Base-by-base conservation (phyloP, 1,140 invertebrate species). In the Tribolium madens region DNA sequence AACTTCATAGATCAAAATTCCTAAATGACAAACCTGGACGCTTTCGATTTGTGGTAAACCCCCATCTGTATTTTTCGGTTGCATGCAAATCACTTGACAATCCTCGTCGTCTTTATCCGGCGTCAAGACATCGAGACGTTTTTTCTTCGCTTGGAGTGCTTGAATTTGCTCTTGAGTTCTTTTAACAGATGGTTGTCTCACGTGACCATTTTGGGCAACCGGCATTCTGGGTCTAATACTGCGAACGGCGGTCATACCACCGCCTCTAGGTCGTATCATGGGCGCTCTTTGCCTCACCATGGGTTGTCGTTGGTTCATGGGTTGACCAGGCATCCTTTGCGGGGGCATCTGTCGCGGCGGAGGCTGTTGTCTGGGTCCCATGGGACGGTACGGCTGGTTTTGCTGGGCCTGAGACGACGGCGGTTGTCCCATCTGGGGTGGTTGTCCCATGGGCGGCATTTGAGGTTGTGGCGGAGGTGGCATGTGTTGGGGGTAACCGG, bases 41-140 rank as follows among this genome's bases (percentile, higher is more conserved):
- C 91, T 93, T 64, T 92, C 89, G 73, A 94, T 94, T 80, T 93
- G 88, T 0, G 92, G 92, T 33, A 93, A 78, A 0, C 92, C 92
- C 6, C 81, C 81, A 52, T 83, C 82, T 4, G 93, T 92, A 47
- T 91, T 90, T 79, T 93, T 89, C 70, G 92, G 92, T 79, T 93
- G 92, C 85, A 93, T 90, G 2, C 91, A 91, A 83, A 93, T 92
- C 9, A 91, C 89, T 77, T 91, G 88, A 84, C 90, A 91, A 74
- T 91, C 90, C 5, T 89, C 89, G 78, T 90, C 89, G 76, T 90
- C 90, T 76, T 90, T 90, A 76, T 88, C 87, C 0, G 89, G 89
- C 6, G 90, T 81, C 5, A 90, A 77, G 9, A 89, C 85, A 71
- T 90, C 89, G 83, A 89, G 86, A 46, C 87, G 83, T 68, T 88